Conservation (phyloP, 2,797 vertebrate genomes). For the Triplophysa yarkandensis region DNA sequence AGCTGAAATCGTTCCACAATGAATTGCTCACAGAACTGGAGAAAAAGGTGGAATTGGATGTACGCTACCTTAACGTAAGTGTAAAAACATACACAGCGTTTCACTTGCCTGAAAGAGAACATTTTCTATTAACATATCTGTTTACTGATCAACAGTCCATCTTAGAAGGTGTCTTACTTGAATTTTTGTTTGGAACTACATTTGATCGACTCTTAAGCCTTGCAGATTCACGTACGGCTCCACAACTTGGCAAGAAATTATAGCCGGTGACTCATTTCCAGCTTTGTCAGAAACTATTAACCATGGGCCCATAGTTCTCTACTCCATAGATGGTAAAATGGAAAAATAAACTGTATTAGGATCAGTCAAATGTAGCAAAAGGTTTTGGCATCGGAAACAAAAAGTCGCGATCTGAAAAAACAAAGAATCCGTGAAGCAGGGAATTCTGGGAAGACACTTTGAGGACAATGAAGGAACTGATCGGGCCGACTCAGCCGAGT, state of each 20-base stretch:
- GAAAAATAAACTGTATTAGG: conserved; percentile 15
- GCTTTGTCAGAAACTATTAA: conserved; percentile 46
- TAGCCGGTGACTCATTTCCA: conserved; percentile 6
- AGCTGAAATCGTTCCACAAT: conserved; percentile 97
- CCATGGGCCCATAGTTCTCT: conserved; percentile 24
- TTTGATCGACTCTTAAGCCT: conserved; percentile 9
- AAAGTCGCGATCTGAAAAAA: conserved; percentile 30
- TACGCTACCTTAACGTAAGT: conserved; percentile 94
- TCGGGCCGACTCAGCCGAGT: conserved; percentile 32
- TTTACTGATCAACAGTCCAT: conserved; percentile 13
- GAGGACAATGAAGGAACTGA: conserved; percentile 26
- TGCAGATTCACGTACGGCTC: background rate
- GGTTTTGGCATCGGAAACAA: conserved; percentile 40
- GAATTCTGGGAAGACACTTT: conserved; percentile 24
- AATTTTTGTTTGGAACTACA: conserved; percentile 12
- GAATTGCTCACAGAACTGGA: conserved; percentile 94
- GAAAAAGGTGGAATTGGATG: conserved; percentile 97
- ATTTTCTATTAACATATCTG: background rate
- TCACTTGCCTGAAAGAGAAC: too few relatives aligned
- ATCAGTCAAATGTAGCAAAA: conserved; percentile 35
- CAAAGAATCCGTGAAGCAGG: conserved; percentile 35
- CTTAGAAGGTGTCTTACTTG: background rate
- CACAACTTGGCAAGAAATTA: background rate
- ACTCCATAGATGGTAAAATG: conserved; percentile 16
- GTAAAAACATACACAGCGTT: background rate